Base-by-base conservation (phyloP, 2,113 vertebrate species). In the Urocolius indicus region DNA sequence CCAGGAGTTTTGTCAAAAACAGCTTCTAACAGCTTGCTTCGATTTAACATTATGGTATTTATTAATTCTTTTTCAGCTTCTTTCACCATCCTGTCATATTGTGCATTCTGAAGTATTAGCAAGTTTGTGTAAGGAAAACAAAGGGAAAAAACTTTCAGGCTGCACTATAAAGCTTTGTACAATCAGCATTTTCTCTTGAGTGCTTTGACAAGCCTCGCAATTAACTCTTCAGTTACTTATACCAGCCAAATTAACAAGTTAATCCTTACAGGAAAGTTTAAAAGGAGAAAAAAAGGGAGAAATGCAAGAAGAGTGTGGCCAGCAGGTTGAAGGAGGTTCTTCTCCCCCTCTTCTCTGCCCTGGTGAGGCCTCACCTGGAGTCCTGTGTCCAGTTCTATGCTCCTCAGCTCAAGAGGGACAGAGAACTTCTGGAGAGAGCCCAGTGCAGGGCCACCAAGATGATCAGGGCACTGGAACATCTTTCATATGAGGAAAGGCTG, bases 1-100 rank as follows among this genome's bases (percentile, higher is more conserved):
- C 69, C 62, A 71, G 87, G 68, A 93, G 58, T 65, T 95, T 75
- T 96, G 76, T 94, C 77, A 77, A 62, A 85, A 71, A 15, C 61
- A 54, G 54, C 68, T 91, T 93, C 68, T 78, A 75, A 77, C 43
- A 67, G 63, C 65, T 38, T 91, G 62, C 57, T 49, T 41, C 55
- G 67, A 46, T 82, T 74, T 77, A 73, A 66, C 41, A 26, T 86
- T 78, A 66, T 79, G 61, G 46, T 90, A 59, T 38, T 94, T 87
- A 93, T 1, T 49, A 83, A 95, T 97, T 97, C 91, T 91, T 62
- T 94, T 96, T 95, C 41, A 77, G 63, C 58, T 58, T 71, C 77
- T 90, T 81, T 95, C 78, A 71, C n/a, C 16, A 27, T 76, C 45
- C 32, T 86, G 71, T 93, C 78, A 71, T 32, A 34, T 10, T n/a